These are phyloP conservation scores for Portevinia maculata DNA, from an alignment of 2,888 invertebrate genomes.

Conservation along the genomic window DNA sequence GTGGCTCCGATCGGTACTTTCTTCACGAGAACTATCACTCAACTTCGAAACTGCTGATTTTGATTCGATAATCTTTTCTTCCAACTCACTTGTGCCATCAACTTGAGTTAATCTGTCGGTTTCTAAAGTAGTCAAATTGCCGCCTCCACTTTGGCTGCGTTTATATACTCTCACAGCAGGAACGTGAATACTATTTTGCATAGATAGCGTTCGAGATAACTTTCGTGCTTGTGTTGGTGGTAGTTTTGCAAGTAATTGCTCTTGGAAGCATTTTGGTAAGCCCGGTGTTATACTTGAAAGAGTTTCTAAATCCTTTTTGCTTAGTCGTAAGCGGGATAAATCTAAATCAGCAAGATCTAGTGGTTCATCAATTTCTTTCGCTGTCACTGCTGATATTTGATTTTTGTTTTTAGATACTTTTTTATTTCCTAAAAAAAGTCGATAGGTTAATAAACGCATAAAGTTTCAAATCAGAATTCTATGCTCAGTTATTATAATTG, in stretches of 20 bases:
- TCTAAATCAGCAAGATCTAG: conserved; percentile 87
- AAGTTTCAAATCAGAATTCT: not conserved
- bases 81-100: conserved; percentile 23
- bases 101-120: conserved; percentile 32
- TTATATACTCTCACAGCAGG: conserved; percentile 78
- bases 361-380: conserved; percentile 76
- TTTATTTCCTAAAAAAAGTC: conserved; percentile 74
- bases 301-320: conserved; percentile 88
- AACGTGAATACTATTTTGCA: conserved; percentile 78
- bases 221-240: conserved; percentile 88
- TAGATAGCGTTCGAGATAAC: conserved; percentile 86
- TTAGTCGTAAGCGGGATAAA: conserved; percentile 87
- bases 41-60: conserved; percentile 36
- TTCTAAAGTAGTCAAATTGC: conserved; percentile 76
- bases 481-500: conserved; percentile 14
- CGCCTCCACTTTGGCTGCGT: conserved; percentile 83
- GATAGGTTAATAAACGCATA: conserved; percentile 6
- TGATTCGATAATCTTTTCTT: conserved; percentile 36
- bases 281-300: conserved; percentile 88
- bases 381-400: conserved; percentile 18
- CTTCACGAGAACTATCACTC: conserved; percentile 61
- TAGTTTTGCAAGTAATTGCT: conserved; percentile 87
- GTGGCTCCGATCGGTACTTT: conserved; percentile 68
- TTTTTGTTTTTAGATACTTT: conserved; percentile 53
- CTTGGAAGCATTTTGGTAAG: conserved; percentile 88